Evolutionary conservation across 2,113 vertebrate genomes (phyloP).

Genomic region (Aegotheles bennettii): DNA sequence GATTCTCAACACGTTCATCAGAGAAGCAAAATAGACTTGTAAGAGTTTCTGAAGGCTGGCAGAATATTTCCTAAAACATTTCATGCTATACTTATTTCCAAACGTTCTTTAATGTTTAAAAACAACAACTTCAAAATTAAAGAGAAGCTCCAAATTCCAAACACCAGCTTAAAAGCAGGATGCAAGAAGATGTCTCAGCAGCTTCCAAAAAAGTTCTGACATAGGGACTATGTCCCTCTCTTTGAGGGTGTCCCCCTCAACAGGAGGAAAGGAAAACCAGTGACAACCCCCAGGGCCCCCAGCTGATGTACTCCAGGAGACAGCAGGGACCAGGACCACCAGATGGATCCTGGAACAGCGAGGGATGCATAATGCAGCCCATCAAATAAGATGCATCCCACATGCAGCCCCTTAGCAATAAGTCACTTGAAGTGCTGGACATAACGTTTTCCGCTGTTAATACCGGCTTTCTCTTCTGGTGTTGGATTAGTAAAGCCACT

Average conservation of each 20-base stretch:
- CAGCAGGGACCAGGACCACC: neutral
- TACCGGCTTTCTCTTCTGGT: neutral
- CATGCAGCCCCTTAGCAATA: neutral
- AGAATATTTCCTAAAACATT: neutral
- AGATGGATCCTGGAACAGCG: accelerated
- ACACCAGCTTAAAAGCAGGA: neutral
- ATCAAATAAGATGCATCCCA: neutral
- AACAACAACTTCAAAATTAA: neutral
- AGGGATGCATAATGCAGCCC: neutral
- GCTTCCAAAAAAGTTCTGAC: neutral
- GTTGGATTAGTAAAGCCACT: neutral
- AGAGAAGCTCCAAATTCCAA: neutral
- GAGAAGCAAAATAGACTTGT: neutral
- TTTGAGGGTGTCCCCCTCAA: neutral
- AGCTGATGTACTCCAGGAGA: neutral
- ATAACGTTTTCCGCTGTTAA: neutral
- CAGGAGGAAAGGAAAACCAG: neutral
- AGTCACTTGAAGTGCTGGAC: neutral
- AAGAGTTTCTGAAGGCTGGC: neutral
- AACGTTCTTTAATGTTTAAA: conserved; percentile 18
- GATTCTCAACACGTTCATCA: neutral
- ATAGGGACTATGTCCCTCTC: neutral
- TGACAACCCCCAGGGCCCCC: neutral
- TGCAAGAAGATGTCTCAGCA: neutral
- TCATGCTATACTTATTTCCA: neutral